Evolutionary conservation across 2,797 vertebrate genomes (phyloP), one percentile per base, ranked within the genome.

Genomic region (Dendrocincla fuliginosa): DNA sequence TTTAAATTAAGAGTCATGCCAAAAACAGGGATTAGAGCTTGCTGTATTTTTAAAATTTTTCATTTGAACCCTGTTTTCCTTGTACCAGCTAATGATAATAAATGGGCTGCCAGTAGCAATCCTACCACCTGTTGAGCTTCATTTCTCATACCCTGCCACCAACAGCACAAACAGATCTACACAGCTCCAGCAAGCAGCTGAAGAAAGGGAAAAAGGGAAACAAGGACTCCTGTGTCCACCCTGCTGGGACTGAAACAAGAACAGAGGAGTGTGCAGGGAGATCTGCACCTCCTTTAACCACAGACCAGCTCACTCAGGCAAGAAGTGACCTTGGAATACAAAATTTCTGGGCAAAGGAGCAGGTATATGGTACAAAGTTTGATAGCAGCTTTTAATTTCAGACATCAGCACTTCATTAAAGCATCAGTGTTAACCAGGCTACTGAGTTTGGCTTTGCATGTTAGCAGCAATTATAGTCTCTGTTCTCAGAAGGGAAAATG

Each of bases 231-330:
- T 25, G 32, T 60, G 37, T 16, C 35, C 61, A 75, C 80, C 50
- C 86, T 41, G 74, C 81, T 84, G 46, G 1, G 67, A 11, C 60
- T 70, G 30, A 39, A 71, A 32, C 11, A 27, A 46, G 41, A 44
- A 3, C 22, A 32, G 56, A 37, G 32, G 24, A 22, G 17, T 22
- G 25, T 32, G 73, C 17, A 44, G 35, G 35, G 44, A 39, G 37
- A 56, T 56, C 65, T 82, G 57, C 35, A 10, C 35, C 46, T 27
- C 16, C 0, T 13, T 44, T 9, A 4, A 2, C 6, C 41, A 12
- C 1, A 3, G 33, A 18, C 7, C 55, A 42, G 46, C 0, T 2
- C 2, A 0, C 22, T 17, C 28, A 1, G 68, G 35, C 35, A 41
- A 64, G 30, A 37, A 49, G 8, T 32, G 35, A 73, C 53, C 53